Base-by-base conservation (phyloP, 1,140 invertebrate genomes). In the Nephila pilipes region DNA sequence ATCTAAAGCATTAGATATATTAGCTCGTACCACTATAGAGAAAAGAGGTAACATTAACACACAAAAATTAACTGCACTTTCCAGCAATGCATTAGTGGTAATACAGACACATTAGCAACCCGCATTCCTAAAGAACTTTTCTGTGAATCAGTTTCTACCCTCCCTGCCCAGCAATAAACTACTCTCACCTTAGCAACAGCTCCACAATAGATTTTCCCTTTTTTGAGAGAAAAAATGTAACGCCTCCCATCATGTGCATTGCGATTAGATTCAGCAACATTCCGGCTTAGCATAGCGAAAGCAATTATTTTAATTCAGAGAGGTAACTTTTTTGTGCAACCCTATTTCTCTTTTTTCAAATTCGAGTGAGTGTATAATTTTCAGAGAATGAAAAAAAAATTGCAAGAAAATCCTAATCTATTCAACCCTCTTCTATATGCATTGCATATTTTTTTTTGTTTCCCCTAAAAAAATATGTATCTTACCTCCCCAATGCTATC, bases 281-380 rank as follows among this genome's bases (percentile, higher is more conserved):
- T 87, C 32, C 85, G 38, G 85, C 85, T 69, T 87, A 87, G 20
- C 29, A 69, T 32, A 36, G 58, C 20, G 85, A 87, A 87, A 87
- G 85, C 85, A 87, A 87, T 87, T 87, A 87, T 65, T 87, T 87
- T 87, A 87, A 87, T 69, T 87, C 60, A 38, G 57, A 46, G 80
- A 25, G 85, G 85, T 65, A 87, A 69, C 85, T 87, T 87, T 85
- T 87, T 57, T n/a, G 57, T 58, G 69, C 46, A 46, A 10, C 29
- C 14, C 32, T 18, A 10, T 75, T 36, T 18, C 29, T 29, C 20
- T 25, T 65, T 65, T 75, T 18, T 14, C 29, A 75, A 75, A 32
- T 75, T 29, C 18, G 69, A 55, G 29, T 36, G 32, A 54, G 85
- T 87, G 60, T 87, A 69, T 87, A 87, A 87, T 87, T 87, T 87